Conservation (phyloP, 2,113 vertebrate genomes). For the Seriola quinqueradiata region DNA sequence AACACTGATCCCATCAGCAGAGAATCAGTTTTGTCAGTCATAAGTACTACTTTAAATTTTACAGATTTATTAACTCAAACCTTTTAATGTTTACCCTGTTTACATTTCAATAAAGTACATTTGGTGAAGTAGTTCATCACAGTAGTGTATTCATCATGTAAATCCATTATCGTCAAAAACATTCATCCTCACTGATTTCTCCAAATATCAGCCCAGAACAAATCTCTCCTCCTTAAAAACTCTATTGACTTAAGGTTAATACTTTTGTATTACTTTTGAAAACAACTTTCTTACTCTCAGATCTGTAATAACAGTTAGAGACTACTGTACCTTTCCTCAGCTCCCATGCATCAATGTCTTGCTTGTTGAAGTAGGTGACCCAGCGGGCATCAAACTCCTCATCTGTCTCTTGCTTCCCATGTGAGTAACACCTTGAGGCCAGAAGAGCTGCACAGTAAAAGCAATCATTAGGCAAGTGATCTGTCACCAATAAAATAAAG, state of each 20-base stretch:
- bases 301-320: background rate
- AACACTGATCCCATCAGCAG: too few relatives aligned
- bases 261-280: background rate
- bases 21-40: too few relatives aligned
- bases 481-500: background rate
- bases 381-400: conserved; percentile 99
- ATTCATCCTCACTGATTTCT: background rate
- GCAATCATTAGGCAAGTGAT: background rate
- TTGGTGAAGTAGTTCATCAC: background rate
- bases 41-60: too few relatives aligned
- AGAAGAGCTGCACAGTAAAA: conserved; percentile 80
- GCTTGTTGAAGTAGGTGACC: conserved; percentile 97
- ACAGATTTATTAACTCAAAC: too few relatives aligned
- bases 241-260: background rate
- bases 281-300: background rate
- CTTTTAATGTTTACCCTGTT: too few relatives aligned
- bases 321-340: conserved; percentile 91
- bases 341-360: conserved; percentile 97
- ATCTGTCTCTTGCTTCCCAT: conserved; percentile 93
- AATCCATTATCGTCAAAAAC: background rate
- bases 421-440: conserved; percentile 91
- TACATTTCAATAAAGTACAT: too few relatives aligned
- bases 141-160: background rate
- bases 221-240: background rate
- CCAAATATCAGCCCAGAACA: background rate